Conservation (phyloP, 2,113 vertebrate genomes). For the Hoplias malabaricus region DNA sequence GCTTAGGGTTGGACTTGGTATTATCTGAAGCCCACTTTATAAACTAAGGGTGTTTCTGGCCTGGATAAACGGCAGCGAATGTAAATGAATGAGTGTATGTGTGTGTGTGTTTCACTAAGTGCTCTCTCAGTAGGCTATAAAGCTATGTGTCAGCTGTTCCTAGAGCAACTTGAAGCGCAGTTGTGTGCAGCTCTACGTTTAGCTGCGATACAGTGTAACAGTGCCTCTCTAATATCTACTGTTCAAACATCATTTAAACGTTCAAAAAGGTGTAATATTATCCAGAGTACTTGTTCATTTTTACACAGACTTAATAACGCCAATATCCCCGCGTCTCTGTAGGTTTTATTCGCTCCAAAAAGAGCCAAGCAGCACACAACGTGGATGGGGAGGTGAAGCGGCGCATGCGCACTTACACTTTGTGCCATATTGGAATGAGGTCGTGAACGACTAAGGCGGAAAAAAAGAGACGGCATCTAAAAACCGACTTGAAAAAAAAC, state of each 20-base stretch:
- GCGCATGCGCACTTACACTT: conserved; percentile 81
- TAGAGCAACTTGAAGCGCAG: conserved; percentile 1
- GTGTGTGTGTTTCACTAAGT: neutral
- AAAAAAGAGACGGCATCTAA: conserved; percentile 74
- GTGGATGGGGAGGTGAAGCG: conserved; percentile 66
- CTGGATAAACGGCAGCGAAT: too few relatives aligned
- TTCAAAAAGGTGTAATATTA: too few relatives aligned
- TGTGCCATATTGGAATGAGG: conserved; percentile 96
- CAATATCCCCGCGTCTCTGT: conserved; percentile 55
- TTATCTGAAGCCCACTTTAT: neutral
- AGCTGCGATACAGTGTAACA: conserved; percentile 16
- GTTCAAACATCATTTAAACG: neutral
- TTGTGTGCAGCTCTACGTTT: conserved; percentile 16
- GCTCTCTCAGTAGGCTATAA: neutral
- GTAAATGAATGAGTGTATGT: too few relatives aligned
- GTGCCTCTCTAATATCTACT: neutral
- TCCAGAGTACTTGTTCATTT: too few relatives aligned
- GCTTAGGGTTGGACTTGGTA: too few relatives aligned
- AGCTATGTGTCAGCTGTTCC: neutral
- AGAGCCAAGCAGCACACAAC: conserved; percentile 64
- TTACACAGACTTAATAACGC: conserved; percentile 40
- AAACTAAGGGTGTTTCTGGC: neutral
- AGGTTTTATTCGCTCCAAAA: conserved; percentile 29
- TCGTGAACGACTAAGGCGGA: conserved; percentile 84
- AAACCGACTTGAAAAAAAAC: conserved; percentile 85